Evolutionary conservation across 2,797 vertebrate genomes (phyloP).

Genomic region (Gymnoscopelus microlampas): DNA sequence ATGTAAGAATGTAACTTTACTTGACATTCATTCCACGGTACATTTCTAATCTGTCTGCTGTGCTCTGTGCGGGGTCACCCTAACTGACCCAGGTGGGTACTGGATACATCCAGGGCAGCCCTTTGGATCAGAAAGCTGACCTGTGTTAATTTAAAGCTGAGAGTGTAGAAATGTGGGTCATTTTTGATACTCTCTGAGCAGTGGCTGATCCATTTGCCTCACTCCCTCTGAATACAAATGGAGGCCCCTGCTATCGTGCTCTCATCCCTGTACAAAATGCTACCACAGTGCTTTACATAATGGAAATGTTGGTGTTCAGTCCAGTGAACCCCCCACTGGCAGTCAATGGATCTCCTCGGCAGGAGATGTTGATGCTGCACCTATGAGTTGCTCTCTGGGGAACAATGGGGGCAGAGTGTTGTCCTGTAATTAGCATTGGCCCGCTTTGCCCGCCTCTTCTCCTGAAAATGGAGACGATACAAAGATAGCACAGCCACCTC

Average conservation of each 20-base stretch:
- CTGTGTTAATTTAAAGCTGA: no score
- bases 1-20: background rate
- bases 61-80: background rate
- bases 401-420: conserved; percentile 62
- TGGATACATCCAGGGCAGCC: background rate
- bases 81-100: conserved; percentile 6
- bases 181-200: conserved; percentile 14
- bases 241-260: conserved; percentile 52
- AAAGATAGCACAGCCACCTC: conserved; percentile 27
- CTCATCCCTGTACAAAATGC: conserved; percentile 46
- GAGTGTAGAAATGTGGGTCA: no score
- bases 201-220: conserved; percentile 20
- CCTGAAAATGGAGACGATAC: conserved; percentile 27
- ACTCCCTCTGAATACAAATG: conserved; percentile 65
- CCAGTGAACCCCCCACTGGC: conserved; percentile 49
- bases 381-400: conserved; percentile 42
- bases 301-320: conserved; percentile 35
- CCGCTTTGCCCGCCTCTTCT: conserved; percentile 32
- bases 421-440: conserved; percentile 65
- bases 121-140: background rate
- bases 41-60: background rate
- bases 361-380: conserved; percentile 43
- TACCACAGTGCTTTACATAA: conserved; percentile 53
- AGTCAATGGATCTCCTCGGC: conserved; percentile 48
- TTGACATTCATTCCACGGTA: background rate